Evolutionary conservation across 2,888 invertebrate species (phyloP), one percentile per base, ranked within the genome.

Genomic region (Tuberolachnus salignus): DNA sequence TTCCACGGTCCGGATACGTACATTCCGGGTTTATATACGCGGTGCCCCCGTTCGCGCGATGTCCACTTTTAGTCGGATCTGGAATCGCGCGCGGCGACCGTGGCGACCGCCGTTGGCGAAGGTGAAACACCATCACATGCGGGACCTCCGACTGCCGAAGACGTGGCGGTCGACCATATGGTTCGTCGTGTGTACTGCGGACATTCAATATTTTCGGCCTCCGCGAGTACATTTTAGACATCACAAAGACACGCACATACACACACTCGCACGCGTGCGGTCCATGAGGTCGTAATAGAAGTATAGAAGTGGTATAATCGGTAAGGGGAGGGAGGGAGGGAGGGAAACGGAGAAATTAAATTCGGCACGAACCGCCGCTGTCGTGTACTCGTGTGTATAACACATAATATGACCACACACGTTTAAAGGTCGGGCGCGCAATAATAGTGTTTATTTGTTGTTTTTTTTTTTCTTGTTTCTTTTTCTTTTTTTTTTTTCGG

Each of bases 141-240:
- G n/a, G n/a, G n/a, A n/a, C n/a, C n/a, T n/a, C n/a, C n/a, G n/a
- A n/a, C n/a, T n/a, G n/a, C 26, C 61, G 61, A n/a, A 34, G 34
- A 34, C 34, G 61, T 1, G 13, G 46, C 34, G 61, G 61, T 34
- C 44, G 53, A 66, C 66, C 74, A 66, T 66, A 66, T 66, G 74
- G 74, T 46, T 4, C 34, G 34, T 4, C 34, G 34, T 34, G 34
- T 34, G 34, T 6, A n/a, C n/a, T n/a, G 51, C 53, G 9, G 74
- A 66, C 66, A 75, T 75, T 75, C 74, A 75, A 75, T 75, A 64
- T 66, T 64, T 66, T 75, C 66, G 55, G 74, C 74, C 74, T 75
- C 55, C 66, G 66, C 44, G 74, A 66, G 64, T 19, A 23, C 66
- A 14, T 34, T 6, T 34, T 34, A 66, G 74, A 75, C 66, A 75